These are phyloP conservation scores for Delia radicum DNA, from an alignment of 1,140 invertebrate species.

Conservation along the genomic window DNA sequence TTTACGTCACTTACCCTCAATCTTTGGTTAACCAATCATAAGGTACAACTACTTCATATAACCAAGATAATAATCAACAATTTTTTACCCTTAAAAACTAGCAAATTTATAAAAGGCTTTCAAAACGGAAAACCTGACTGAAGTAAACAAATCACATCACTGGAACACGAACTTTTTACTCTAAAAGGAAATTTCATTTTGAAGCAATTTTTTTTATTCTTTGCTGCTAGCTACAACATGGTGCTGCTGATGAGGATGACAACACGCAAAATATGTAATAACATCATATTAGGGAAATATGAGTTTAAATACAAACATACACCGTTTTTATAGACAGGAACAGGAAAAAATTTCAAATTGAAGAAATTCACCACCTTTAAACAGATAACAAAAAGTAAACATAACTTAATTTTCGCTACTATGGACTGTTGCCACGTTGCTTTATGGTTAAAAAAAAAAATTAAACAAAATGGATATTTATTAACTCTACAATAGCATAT, in stretches of 20 bases:
- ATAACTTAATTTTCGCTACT: neutral
- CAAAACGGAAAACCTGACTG: neutral
- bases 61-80: neutral
- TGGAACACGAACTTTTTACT: neutral
- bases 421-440: neutral
- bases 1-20: neutral
- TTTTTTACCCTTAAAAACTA: neutral
- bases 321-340: neutral
- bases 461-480: slow-evolving; percentile 2
- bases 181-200: neutral
- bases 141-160: slow-evolving; percentile 1
- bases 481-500: neutral
- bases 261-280: neutral
- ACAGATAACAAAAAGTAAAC: neutral
- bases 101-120: neutral
- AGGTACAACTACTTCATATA: neutral
- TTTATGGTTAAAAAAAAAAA: neutral
- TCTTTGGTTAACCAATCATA: neutral
- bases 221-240: neutral
- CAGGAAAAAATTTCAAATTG: neutral
- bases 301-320: neutral
- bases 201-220: neutral
- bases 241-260: neutral
- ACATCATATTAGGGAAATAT: neutral
- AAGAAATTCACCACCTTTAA: neutral